phyloP scores from a whole-genome alignment of 1,140 invertebrate species.

The Drosophila santomea region DNA sequence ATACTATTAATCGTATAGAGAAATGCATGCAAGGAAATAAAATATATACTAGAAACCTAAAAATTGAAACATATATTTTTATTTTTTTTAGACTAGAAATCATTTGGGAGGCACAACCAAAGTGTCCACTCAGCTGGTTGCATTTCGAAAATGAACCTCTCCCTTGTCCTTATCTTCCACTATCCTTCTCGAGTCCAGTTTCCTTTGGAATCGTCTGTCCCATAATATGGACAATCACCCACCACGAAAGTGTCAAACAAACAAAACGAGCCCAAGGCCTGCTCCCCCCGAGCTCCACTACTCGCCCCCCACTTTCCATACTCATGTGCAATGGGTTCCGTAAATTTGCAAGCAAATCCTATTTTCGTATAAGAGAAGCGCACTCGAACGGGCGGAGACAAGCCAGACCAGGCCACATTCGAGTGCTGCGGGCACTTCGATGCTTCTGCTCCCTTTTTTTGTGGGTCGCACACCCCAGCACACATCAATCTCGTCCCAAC shows the following conservation, averaged over 20 bases:
- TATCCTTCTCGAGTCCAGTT: background rate
- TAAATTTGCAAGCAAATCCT: slow-evolving; percentile 79
- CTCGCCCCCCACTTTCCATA: background rate
- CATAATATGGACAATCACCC: slow-evolving; percentile 77
- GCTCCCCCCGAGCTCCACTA: slow-evolving; percentile 13
- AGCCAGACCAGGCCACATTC: slow-evolving; percentile 45
- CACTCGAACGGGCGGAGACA: slow-evolving; percentile 32
- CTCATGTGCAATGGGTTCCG: slow-evolving; percentile 10
- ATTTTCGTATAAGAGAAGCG: slow-evolving; percentile 61
- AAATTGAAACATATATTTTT: too few species aligned
- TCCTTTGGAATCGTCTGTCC: slow-evolving; percentile 50
- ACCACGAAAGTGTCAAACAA: slow-evolving; percentile 78
- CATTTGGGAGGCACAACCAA: background rate
- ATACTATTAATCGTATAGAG: too few species aligned
- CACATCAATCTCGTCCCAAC: slow-evolving; percentile 77
- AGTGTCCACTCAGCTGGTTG: slow-evolving; percentile 48
- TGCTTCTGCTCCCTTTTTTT: slow-evolving; percentile 56
- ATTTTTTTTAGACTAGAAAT: too few species aligned
- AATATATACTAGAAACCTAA: too few species aligned
- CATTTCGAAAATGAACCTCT: slow-evolving; percentile 41
- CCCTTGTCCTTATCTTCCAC: background rate
- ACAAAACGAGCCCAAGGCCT: slow-evolving; percentile 58
- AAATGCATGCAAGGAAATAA: too few species aligned
- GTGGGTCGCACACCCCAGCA: slow-evolving; percentile 41
- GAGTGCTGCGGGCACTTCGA: slow-evolving; percentile 71